Percentiles rank a stretch among this genome's conserved stretches.
These are phyloP conservation scores for Diadema setosum DNA, from an alignment of 35 echinoderm and acorn worm species.

Conservation along the genomic window DNA sequence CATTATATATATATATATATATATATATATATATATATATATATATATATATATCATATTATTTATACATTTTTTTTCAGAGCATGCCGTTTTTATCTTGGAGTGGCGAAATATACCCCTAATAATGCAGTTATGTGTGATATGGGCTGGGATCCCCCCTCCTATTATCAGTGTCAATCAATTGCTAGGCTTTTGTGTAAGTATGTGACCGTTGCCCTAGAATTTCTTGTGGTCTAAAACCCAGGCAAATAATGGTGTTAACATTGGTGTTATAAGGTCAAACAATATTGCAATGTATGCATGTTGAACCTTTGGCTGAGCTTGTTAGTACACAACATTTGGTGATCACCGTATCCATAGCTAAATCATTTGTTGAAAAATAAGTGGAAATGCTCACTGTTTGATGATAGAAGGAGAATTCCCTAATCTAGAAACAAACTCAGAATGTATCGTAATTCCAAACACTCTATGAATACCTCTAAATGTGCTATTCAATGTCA, in stretches of 20 bases:
- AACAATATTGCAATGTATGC: not conserved
- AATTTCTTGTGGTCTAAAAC: not conserved
- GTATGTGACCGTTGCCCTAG: not conserved
- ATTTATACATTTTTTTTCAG: not conserved
- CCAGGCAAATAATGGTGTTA: not conserved
- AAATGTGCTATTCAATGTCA: too few species aligned
- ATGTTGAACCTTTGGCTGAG: not conserved
- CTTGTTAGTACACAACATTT: not conserved
- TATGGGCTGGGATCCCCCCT: not conserved
- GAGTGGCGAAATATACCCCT: too few species aligned
- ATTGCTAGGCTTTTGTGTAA: not conserved
- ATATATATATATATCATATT: not conserved
- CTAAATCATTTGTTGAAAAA: not conserved
- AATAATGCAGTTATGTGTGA: not conserved
- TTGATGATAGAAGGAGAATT: not conserved
- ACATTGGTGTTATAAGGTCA: not conserved
- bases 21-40: too few species aligned
- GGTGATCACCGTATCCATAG: not conserved
- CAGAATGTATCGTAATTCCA: too few species aligned
- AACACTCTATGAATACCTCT: not conserved
- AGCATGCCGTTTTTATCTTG: not conserved
- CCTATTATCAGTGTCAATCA: too few species aligned
- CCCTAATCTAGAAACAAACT: not conserved
- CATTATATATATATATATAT: too few species aligned
- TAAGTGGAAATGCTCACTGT: too few species aligned